phyloP scores from a whole-genome alignment of 2,888 invertebrate genomes.

The Plebejus anna region DNA sequence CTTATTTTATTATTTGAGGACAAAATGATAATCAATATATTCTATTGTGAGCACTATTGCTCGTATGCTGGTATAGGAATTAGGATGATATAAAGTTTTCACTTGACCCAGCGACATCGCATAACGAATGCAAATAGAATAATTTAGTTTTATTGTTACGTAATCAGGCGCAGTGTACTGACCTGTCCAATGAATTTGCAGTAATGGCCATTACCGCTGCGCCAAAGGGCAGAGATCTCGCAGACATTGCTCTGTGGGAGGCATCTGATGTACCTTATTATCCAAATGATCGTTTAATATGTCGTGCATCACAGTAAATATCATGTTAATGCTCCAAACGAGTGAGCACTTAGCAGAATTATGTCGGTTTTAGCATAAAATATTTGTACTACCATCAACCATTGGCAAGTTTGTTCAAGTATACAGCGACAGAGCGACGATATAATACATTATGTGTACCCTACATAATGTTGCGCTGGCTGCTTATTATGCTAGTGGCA shows the following conservation, averaged over 20 bases:
- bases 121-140: constrained; percentile 41
- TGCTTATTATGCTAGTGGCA: constrained; percentile 46
- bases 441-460: constrained; percentile 8
- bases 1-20: not conserved
- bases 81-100: not conserved
- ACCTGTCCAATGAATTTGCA: constrained; percentile 42
- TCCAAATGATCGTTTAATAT: not conserved
- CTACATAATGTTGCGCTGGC: constrained; percentile 31
- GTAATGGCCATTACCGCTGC: constrained; percentile 40
- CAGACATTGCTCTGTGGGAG: constrained; percentile 34
- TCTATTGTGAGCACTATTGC: not conserved
- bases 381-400: not conserved
- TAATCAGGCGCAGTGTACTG: constrained; percentile 41
- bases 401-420: not conserved
- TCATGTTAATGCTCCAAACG: constrained; percentile 13
- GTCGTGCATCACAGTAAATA: constrained; percentile 10
- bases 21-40: not conserved
- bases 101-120: constrained; percentile 38
- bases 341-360: constrained; percentile 6
- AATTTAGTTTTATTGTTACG: constrained; percentile 43
- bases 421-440: not conserved
- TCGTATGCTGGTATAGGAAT: not conserved
- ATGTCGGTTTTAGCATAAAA: not conserved
- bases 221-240: constrained; percentile 40
- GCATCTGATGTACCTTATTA: constrained; percentile 28